A percentile compares a stretch with the other conserved stretches of the same genome.
Evolutionary conservation across 2,888 invertebrate genomes (phyloP).

Genomic region (Dendrolimus pini): DNA sequence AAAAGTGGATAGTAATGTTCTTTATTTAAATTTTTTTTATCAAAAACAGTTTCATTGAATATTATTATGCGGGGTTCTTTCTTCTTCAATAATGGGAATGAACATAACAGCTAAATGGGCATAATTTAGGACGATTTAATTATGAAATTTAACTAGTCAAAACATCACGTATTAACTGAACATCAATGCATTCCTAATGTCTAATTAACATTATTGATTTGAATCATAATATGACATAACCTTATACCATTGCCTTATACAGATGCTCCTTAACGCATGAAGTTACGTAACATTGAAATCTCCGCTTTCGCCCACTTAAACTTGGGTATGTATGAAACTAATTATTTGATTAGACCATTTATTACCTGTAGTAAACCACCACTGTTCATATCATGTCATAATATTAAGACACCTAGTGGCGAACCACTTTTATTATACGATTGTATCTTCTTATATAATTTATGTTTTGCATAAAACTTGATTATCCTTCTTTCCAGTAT

Average conservation of each 20-base stretch:
- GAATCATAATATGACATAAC: slow-evolving; percentile 3
- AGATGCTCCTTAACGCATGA: slow-evolving; percentile 11
- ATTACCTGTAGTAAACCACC: background rate
- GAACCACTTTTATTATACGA: background rate
- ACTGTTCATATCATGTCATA: background rate
- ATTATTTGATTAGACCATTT: background rate
- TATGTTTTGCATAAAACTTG: too few species aligned
- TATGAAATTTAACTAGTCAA: too few species aligned
- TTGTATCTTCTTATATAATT: background rate
- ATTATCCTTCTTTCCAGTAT: too few species aligned
- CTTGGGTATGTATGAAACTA: background rate
- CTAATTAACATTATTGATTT: slow-evolving; percentile 12
- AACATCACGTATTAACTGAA: too few species aligned
- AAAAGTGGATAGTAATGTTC: too few species aligned
- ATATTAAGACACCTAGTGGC: slow-evolving; percentile 2
- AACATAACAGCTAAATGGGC: too few species aligned
- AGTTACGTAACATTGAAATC: slow-evolving; percentile 23
- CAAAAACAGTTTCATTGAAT: too few species aligned
- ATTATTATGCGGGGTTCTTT: too few species aligned
- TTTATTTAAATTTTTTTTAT: too few species aligned
- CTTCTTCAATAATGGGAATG: too few species aligned
- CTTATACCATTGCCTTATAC: background rate
- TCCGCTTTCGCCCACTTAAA: slow-evolving; percentile 24
- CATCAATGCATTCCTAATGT: slow-evolving; percentile 3
- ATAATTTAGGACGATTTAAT: too few species aligned